Evolutionary conservation across 2,113 vertebrate species (phyloP), one percentile per base, ranked within the genome.

Genomic region (Echinops telfairi): DNA sequence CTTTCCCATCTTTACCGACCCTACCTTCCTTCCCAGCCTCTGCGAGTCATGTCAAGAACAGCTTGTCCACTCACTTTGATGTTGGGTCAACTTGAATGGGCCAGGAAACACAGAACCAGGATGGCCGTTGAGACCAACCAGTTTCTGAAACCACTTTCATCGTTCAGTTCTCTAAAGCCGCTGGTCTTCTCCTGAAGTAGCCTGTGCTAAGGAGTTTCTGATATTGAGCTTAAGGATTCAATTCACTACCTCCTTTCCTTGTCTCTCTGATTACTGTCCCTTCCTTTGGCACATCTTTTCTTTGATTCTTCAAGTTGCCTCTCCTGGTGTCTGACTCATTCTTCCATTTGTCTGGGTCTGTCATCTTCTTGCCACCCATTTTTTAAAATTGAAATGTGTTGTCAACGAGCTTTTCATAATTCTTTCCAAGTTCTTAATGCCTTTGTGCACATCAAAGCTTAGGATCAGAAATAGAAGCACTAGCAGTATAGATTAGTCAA

Each of bases 231-330:
- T 83, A 76, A 80, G 12, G 60, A 57, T 31, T 93, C 38, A 1
- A 77, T 90, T 86, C 19, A 16, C 22, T 62, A n/a, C 22, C 29
- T 40, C 2, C 86, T 89, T 70, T 86, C n/a, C 38, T 92, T 83
- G 60, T 57, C 58, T 93, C 23, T 86, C 6, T 77, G 47, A 80
- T 87, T 84, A 66, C 40, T 33, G 1, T 16, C 16, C 29, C 85
- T 27, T 57, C 47, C 47, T 14, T 12, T 75, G 38, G 17, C 0
- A 2, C 40, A 25, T 79, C 68, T 83, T 86, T 25, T 29, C 88
- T n/a, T 91, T 90, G 66, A 36, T 87, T 76, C 71, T 96, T 94
- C 70, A 87, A 91, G 75, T 36, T 79, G 27, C 25, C 70, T 25
- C 40, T 40, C 0, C 10, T 68, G 17, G 76, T 71, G 31, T 90